phyloP scores from a whole-genome alignment of 2,797 vertebrate genomes.

The Gambelia wislizenii region DNA sequence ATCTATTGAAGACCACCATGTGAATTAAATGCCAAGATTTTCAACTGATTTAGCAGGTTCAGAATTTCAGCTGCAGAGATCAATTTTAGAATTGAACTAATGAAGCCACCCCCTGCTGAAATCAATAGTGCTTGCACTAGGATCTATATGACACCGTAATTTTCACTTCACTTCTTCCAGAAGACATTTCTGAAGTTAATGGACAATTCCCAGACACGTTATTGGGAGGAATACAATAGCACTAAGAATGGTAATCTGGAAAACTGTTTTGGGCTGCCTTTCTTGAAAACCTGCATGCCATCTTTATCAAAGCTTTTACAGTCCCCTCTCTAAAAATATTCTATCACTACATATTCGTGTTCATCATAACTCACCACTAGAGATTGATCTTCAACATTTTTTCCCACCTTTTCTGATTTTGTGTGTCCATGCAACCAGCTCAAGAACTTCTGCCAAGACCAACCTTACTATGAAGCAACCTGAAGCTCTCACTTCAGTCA shows the following conservation, averaged over 20 bases:
- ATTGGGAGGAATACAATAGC: background rate
- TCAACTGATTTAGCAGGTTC: constrained; percentile 20
- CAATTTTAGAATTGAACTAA: constrained; percentile 6
- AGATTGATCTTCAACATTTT: background rate
- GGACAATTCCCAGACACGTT: background rate
- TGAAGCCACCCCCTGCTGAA: constrained; percentile 5
- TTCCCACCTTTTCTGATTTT: background rate
- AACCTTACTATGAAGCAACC: background rate
- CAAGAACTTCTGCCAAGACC: background rate
- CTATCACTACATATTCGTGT: background rate
- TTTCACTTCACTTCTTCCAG: background rate
- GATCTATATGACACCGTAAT: background rate
- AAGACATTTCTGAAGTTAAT: background rate
- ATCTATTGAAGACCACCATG: constrained; percentile 8
- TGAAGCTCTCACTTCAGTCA: background rate
- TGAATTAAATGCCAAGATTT: constrained; percentile 22
- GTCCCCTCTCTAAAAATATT: background rate
- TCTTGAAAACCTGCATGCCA: background rate
- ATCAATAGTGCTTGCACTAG: background rate
- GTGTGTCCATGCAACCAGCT: background rate
- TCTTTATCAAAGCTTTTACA: background rate
- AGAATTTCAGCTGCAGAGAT: constrained; percentile 12
- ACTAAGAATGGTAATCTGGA: background rate
- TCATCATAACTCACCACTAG: background rate
- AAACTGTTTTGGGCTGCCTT: background rate